Evolutionary conservation across 1,140 invertebrate species (phyloP).

Genomic region (Pseudoatta argentina): DNA sequence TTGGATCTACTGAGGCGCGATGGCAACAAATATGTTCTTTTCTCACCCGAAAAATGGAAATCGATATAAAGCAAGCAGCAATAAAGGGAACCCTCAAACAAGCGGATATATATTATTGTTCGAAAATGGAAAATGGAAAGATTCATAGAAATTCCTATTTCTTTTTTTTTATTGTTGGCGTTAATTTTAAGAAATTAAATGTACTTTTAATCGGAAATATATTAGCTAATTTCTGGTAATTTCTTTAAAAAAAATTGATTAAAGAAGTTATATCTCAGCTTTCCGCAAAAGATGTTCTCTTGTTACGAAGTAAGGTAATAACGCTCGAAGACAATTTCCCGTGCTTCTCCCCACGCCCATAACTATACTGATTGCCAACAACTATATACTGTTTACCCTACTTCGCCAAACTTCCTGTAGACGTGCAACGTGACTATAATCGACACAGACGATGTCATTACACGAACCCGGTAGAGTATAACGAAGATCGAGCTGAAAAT

Average conservation of each 20-base stretch:
- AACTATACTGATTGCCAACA: slow-evolving; percentile 41
- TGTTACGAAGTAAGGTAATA: slow-evolving; percentile 40
- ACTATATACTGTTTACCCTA: slow-evolving; percentile 55
- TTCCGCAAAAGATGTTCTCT: not conserved
- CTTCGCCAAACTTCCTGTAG: slow-evolving; percentile 49
- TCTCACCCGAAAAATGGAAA: slow-evolving; percentile 13
- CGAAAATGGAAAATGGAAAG: not conserved
- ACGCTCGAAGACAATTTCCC: slow-evolving; percentile 56
- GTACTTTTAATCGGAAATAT: not conserved
- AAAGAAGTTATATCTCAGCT: slow-evolving; percentile 8
- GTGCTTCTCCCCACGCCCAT: slow-evolving; percentile 22
- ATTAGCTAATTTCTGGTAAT: not conserved
- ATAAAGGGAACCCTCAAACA: not conserved
- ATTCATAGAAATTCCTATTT: not conserved
- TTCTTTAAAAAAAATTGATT: slow-evolving; percentile 23
- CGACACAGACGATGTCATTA: slow-evolving; percentile 47
- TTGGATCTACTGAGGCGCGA: not conserved
- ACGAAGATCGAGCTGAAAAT: slow-evolving; percentile 18
- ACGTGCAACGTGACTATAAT: slow-evolving; percentile 43
- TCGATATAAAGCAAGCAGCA: slow-evolving; percentile 20
- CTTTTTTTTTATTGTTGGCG: not conserved
- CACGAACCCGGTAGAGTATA: not conserved
- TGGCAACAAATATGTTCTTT: slow-evolving; percentile 13
- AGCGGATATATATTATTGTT: not conserved
- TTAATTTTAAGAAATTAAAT: not conserved